A percentile compares a stretch with the other conserved stretches of the same genome.
These are phyloP conservation scores for Megalops cyprinoides DNA, from an alignment of 2,797 vertebrate species.

Conservation along the genomic window DNA sequence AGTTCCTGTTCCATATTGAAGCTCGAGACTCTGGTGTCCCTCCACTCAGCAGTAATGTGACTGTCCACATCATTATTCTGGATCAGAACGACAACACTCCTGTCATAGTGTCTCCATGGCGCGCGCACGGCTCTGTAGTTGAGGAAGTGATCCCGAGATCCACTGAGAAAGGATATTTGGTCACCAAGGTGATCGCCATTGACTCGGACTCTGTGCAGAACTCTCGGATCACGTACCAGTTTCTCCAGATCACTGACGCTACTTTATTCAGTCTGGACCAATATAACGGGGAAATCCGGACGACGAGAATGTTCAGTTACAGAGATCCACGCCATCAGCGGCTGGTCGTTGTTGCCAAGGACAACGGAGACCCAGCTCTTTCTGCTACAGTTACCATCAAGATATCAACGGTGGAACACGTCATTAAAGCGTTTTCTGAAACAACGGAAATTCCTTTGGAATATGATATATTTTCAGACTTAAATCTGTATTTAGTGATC, in stretches of 20 bases:
- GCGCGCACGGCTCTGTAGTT: constrained; percentile 30
- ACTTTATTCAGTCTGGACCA: constrained; percentile 38
- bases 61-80: constrained; percentile 59
- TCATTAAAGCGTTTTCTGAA: constrained; percentile 37
- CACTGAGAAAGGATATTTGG: constrained; percentile 36
- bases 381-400: constrained; percentile 41
- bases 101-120: constrained; percentile 56
- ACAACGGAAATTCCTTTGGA: constrained; percentile 31
- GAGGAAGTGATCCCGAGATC: constrained; percentile 43
- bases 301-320: constrained; percentile 35
- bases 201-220: constrained; percentile 42
- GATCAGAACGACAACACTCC: constrained; percentile 68
- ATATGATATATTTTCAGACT: constrained; percentile 32
- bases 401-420: constrained; percentile 35
- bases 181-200: constrained; percentile 42
- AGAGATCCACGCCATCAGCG: constrained; percentile 32
- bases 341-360: constrained; percentile 37
- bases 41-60: constrained; percentile 58
- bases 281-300: constrained; percentile 39
- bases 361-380: constrained; percentile 41
- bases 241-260: constrained; percentile 37
- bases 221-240: constrained; percentile 39
- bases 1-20: constrained; percentile 64
- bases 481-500: constrained; percentile 44
- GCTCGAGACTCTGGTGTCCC: constrained; percentile 63